A percentile compares a stretch with the other conserved stretches of the same genome.
phyloP scores from a whole-genome alignment of 2,797 vertebrate genomes.

The Myotis vivesi region DNA sequence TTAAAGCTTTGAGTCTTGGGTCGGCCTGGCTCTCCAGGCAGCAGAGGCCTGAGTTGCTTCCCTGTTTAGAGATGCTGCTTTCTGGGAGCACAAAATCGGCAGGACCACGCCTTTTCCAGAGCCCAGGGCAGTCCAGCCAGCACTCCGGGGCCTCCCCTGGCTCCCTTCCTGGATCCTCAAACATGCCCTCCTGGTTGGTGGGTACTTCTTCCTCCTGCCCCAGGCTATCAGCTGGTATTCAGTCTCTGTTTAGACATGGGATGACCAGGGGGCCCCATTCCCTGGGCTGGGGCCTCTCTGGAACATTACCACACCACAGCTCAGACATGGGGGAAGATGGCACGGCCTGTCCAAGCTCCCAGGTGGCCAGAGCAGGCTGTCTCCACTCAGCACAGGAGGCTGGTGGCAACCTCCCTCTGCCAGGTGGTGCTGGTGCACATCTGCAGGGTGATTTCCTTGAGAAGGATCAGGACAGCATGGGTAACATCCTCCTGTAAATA shows the following conservation, averaged over 20 bases:
- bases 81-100: not conserved
- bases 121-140: not conserved
- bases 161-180: not conserved
- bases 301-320: not conserved
- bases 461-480: not conserved
- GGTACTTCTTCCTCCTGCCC: not conserved
- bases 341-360: not conserved
- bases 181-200: not conserved
- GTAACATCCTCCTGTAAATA: not conserved
- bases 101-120: no score
- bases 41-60: rapidly evolving
- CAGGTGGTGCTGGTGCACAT: not conserved
- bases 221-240: not conserved
- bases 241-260: not conserved
- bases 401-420: not conserved
- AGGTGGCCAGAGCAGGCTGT: not conserved
- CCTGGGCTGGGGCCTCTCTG: not conserved
- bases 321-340: not conserved
- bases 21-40: not conserved
- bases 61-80: not conserved
- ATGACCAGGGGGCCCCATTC: not conserved
- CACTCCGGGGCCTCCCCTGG: rapidly evolving
- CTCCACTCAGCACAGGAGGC: not conserved
- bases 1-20: not conserved
- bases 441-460: not conserved